Evolutionary conservation across 2,113 vertebrate genomes (phyloP).

Genomic region (Tragelaphus scriptus): DNA sequence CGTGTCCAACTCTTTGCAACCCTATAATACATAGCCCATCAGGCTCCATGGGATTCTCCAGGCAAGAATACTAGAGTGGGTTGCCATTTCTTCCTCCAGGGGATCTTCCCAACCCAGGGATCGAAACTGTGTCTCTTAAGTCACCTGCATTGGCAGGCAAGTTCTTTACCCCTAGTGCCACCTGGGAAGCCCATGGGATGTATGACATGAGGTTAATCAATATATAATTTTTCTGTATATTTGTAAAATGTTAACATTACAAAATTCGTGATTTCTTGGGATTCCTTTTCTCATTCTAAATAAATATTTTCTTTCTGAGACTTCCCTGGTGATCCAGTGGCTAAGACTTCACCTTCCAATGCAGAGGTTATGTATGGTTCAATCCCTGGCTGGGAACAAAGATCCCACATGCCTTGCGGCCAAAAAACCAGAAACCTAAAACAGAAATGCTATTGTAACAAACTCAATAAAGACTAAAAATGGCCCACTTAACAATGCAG

Average conservation of each 20-base stretch:
- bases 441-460: neutral
- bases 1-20: neutral
- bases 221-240: neutral
- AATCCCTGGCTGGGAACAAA: neutral
- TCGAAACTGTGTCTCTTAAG: fast-evolving
- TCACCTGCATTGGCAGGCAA: neutral
- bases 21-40: neutral
- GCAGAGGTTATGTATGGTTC: neutral
- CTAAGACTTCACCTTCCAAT: neutral
- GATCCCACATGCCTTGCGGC: neutral
- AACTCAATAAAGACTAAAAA: neutral
- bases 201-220: neutral
- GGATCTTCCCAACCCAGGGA: neutral
- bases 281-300: neutral
- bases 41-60: neutral
- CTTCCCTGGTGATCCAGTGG: neutral
- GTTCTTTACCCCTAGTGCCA: neutral
- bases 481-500: neutral
- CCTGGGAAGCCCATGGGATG: neutral
- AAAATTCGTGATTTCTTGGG: neutral
- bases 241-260: neutral
- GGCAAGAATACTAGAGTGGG: neutral
- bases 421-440: neutral
- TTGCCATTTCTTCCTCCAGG: neutral
- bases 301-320: neutral